Conservation (phyloP, 2,797 vertebrate species). For the Leucoraja ocellata region DNA sequence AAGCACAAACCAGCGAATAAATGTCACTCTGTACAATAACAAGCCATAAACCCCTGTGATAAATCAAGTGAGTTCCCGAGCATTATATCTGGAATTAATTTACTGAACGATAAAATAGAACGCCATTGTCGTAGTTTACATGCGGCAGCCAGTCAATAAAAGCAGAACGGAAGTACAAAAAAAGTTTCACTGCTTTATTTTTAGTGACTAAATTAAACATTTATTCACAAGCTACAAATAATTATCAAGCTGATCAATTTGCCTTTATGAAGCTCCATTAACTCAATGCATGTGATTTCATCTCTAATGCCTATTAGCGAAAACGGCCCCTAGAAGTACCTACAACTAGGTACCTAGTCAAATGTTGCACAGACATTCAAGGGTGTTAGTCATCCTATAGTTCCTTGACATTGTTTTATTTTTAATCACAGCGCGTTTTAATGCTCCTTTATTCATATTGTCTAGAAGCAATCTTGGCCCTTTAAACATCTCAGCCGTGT, state of each 20-base stretch:
- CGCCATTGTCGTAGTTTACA: background rate
- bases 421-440: background rate
- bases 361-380: too few species aligned
- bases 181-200: background rate
- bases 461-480: background rate
- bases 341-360: background rate
- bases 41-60: background rate
- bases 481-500: background rate
- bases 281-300: background rate
- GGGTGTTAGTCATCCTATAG: background rate
- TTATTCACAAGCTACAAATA: background rate
- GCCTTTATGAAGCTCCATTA: background rate
- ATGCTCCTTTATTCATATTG: background rate
- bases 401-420: background rate
- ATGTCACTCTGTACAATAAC: background rate
- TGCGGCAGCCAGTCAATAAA: background rate
- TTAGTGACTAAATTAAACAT: background rate
- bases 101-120: background rate
- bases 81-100: background rate
- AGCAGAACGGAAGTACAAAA: background rate
- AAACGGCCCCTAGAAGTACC: too few species aligned
- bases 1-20: background rate
- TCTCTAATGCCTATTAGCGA: background rate
- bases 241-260: background rate
- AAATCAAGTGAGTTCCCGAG: background rate